Conservation (phyloP, 2,888 invertebrate species). For the Lycophotia porphyrea region DNA sequence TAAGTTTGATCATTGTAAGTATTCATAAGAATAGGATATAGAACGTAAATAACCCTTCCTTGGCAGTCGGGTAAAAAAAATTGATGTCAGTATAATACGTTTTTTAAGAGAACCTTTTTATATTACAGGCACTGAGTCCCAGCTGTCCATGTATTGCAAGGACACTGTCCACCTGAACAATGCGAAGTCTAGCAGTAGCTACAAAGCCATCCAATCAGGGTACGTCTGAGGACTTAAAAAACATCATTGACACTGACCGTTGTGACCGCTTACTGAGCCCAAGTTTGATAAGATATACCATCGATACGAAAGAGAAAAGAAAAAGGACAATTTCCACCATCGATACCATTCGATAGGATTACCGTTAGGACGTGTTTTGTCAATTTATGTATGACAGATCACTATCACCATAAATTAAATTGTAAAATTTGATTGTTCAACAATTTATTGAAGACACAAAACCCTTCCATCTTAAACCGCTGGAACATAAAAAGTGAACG, state of each 20-base stretch:
- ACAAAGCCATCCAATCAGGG: constrained; percentile 71
- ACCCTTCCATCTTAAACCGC: background rate
- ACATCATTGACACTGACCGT: background rate
- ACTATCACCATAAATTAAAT: background rate
- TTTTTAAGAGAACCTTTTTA: background rate
- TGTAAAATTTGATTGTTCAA: background rate
- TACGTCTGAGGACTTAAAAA: constrained; percentile 44
- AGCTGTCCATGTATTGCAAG: constrained; percentile 84
- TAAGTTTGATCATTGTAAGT: background rate
- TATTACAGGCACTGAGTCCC: constrained; percentile 52
- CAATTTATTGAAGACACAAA: background rate
- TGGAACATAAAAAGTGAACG: no score
- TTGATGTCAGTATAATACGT: background rate
- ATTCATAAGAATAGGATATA: background rate
- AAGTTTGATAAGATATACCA: background rate
- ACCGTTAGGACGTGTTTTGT: background rate
- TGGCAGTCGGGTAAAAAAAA: no score
- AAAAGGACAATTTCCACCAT: background rate
- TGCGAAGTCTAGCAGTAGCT: constrained; percentile 64
- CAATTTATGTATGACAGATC: background rate
- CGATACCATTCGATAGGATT: background rate
- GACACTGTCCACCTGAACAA: constrained; percentile 73
- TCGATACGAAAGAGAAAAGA: background rate
- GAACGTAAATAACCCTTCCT: no score
- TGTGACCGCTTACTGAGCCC: background rate